phyloP scores from a whole-genome alignment of 2,888 invertebrate species.

The Lingula anatina region DNA sequence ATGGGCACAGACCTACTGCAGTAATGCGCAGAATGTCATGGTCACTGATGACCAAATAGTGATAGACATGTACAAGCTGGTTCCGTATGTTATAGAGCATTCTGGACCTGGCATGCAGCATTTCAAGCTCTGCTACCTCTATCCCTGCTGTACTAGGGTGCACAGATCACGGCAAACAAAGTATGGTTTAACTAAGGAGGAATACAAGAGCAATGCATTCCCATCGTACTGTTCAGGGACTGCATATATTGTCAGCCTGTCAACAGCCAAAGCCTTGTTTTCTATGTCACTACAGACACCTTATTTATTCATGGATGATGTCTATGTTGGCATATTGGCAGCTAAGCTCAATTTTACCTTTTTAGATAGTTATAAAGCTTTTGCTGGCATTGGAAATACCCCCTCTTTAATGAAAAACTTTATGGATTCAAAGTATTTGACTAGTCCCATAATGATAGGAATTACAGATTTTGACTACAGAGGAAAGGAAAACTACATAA shows the following conservation, averaged over 20 bases:
- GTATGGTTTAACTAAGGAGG: neutral
- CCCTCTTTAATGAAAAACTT: slow-evolving; percentile 1
- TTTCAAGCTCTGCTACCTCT: slow-evolving; percentile 8
- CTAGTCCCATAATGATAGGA: slow-evolving; percentile 5
- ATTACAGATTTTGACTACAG: slow-evolving; percentile 4
- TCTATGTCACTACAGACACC: slow-evolving; percentile 14
- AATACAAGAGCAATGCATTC: slow-evolving; percentile 8
- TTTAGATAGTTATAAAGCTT: slow-evolving; percentile 5
- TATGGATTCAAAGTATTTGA: slow-evolving; percentile 1
- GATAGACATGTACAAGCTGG: slow-evolving; percentile 9
- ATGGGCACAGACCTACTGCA: slow-evolving; percentile 6
- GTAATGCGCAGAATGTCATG: slow-evolving; percentile 8
- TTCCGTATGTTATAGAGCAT: slow-evolving; percentile 5
- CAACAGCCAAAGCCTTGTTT: slow-evolving; percentile 6
- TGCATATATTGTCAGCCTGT: slow-evolving; percentile 6
- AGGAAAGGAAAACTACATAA: slow-evolving; percentile 6
- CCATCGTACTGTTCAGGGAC: slow-evolving; percentile 13
- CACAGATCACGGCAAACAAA: neutral
- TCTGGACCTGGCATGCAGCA: neutral
- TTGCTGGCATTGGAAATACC: slow-evolving; percentile 4
- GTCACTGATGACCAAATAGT: slow-evolving; percentile 11
- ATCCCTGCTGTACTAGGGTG: slow-evolving; percentile 10
- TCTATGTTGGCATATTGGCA: slow-evolving; percentile 12
- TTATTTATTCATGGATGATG: slow-evolving; percentile 14
- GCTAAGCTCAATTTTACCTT: slow-evolving; percentile 10